Evolutionary conservation across 1,140 invertebrate species (phyloP), one percentile per base, ranked within the genome.

Genomic region (Luehdorfia chinensis): DNA sequence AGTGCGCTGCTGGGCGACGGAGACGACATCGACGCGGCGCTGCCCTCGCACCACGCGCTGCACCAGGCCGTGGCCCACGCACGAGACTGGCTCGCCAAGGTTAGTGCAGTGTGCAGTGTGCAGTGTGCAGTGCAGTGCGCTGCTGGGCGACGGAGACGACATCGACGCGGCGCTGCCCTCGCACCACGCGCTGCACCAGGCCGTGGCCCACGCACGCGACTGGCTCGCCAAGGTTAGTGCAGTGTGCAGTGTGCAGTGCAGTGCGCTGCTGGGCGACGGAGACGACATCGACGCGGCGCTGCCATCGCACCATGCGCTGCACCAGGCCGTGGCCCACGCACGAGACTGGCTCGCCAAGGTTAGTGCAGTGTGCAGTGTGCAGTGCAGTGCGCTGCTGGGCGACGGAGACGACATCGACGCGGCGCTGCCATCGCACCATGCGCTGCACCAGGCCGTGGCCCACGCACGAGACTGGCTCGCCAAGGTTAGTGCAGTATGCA

Each of bases 381-480:
- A 0, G 92, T 93, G 28, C 89, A 96, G 2, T 64, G 87, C 90
- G 30, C 89, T 97, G 41, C 84, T 97, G 7, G 88, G 89, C 15
- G 94, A 95, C 47, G 93, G 94, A 0, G 90, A 92, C 9, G 89
- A 91, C 4, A 93, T 97, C 28, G 92, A 94, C 44, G 95, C 94
- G 0, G 92, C 92, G 58, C 84, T 98, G 50, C 96, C 96, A 0
- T 94, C 93, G 33, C 90, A 95, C 36, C 89, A 90, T 49, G 84
- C 90, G 18, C 78, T 98, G 2, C 91, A 92, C 54, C 93, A 96
- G 61, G 92, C 93, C 2, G 74, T 95, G 4, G 90, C 90, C 5
- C 95, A 95, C 84, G 95, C 95, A 0, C 92, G 92, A 51, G 95
- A 96, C 66, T 97, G 96, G 96, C 88, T 92, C 4, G 66, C 86